Evolutionary conservation across 2,888 invertebrate genomes (phyloP).

Genomic region (Caradrina kadenii): DNA sequence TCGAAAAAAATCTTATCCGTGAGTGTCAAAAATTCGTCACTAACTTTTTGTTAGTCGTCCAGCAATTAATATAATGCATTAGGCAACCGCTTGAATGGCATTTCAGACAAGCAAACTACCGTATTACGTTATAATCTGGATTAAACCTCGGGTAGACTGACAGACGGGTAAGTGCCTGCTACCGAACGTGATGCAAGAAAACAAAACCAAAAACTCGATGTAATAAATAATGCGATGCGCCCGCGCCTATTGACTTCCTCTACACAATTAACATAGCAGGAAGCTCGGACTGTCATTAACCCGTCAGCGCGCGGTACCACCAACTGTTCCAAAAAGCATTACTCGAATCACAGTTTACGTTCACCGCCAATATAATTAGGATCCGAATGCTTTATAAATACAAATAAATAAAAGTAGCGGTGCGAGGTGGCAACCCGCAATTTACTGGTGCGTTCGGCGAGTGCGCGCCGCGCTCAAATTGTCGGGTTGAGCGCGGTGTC

Average conservation of each 20-base stretch:
- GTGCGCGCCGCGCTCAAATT: conserved; percentile 82
- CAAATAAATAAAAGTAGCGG: conserved; percentile 88
- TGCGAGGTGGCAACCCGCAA: conserved; percentile 87
- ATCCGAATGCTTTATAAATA: conserved; percentile 87
- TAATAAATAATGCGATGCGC: conserved; percentile 87
- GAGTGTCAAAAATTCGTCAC: conserved; percentile 68
- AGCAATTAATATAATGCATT: conserved; percentile 82
- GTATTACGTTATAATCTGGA: conserved; percentile 89
- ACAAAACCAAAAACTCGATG: conserved; percentile 83
- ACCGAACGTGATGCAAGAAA: conserved; percentile 79
- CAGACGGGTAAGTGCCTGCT: conserved; percentile 87
- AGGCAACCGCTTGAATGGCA: conserved; percentile 83
- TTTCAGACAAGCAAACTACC: conserved; percentile 85
- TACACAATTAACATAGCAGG: conserved; percentile 88
- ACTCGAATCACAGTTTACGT: conserved; percentile 83
- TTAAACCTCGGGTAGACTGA: conserved; percentile 83
- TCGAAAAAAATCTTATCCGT: conserved; percentile 62
- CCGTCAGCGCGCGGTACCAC: conserved; percentile 83
- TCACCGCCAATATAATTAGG: conserved; percentile 85
- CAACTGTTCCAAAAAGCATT: conserved; percentile 87
- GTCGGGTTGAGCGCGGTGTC: conserved; percentile 81
- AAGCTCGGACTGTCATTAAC: conserved; percentile 88
- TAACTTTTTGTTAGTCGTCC: conserved; percentile 70
- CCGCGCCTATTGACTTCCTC: conserved; percentile 84
- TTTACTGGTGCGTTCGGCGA: conserved; percentile 81